phyloP scores from a whole-genome alignment of 2,888 invertebrate genomes.

The Anarsia innoxiella region DNA sequence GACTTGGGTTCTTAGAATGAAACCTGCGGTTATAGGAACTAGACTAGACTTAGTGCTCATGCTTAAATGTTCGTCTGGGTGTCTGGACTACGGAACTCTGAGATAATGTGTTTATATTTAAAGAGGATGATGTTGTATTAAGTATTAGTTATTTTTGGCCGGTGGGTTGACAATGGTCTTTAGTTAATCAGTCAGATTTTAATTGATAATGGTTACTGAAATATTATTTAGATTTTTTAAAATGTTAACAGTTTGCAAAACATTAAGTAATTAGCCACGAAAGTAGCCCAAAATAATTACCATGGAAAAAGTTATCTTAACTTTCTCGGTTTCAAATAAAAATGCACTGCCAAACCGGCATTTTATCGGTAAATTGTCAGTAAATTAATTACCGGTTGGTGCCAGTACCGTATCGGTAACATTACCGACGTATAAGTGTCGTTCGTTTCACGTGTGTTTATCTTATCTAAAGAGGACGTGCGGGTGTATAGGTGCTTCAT shows the following conservation, averaged over 20 bases:
- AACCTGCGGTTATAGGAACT: conserved; percentile 21
- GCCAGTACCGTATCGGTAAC: conserved; percentile 44
- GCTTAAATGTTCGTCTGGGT: too few species aligned
- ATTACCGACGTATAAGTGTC: conserved; percentile 66
- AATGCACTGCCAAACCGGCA: conserved; percentile 34
- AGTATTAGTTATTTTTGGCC: too few species aligned
- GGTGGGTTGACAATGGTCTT: too few species aligned
- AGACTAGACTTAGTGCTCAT: too few species aligned
- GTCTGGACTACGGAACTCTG: too few species aligned
- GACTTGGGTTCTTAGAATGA: conserved; percentile 29
- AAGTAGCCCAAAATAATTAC: not conserved
- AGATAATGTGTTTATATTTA: too few species aligned
- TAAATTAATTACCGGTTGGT: conserved; percentile 59
- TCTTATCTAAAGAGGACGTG: conserved; percentile 76
- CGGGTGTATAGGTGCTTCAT: conserved; percentile 59
- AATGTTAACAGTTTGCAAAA: too few species aligned
- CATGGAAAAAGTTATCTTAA: not conserved
- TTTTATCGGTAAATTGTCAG: conserved; percentile 56
- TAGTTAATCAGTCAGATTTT: too few species aligned
- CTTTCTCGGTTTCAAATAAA: conserved; percentile 11
- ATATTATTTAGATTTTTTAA: too few species aligned
- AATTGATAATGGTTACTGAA: too few species aligned
- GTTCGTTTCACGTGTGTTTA: conserved; percentile 57
- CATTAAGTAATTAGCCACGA: conserved; percentile 22
- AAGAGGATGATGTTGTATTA: too few species aligned